Evolutionary conservation across 2,113 vertebrate species (phyloP), one percentile per base, ranked within the genome.

Genomic region (Oreotragus oreotragus): DNA sequence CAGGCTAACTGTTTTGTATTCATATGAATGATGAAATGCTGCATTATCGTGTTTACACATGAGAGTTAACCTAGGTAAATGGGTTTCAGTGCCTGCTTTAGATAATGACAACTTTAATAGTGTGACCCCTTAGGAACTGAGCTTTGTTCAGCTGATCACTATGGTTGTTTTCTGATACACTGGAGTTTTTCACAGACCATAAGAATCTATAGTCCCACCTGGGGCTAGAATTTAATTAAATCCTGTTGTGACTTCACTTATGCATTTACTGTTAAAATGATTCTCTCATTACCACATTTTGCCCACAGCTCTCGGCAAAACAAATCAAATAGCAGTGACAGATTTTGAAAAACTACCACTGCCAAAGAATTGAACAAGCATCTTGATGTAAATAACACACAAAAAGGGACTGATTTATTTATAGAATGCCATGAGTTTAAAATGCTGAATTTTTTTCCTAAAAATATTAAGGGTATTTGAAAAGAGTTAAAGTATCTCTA

Each of bases 301-400:
- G 81, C 92, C 60, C 88, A 53, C 2, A 77, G 94, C 77, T 39
- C 55, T 97, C 21, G 23, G 81, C 51, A 97, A 66, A 64, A 36
- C n/a, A 62, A 79, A 91, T 73, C 86, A 95, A 58, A 79, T 83
- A 81, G 9, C 66, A 70, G 8, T 77, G 70, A 90, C 87, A 81
- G 33, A 23, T 91, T 96, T 94, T 94, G 96, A 97, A 94, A 97
- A 97, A 88, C 76, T 53, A 80, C 49, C 5, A 2, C 58, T 30
- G 49, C 62, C 33, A 58, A 77, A 86, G 79, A 60, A 36, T 47
- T 90, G 84, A 77, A 76, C 19, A 80, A 47, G 49, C 28, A 21
- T 97, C 60, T 97, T 97, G 79, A n/a, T 90, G 4, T 85, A 85
- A 88, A 93, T 88, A 84, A 49, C 55, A 95, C 91, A 64, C n/a